phyloP scores from a whole-genome alignment of 2,113 vertebrate species.

The Chaetodon auriga region DNA sequence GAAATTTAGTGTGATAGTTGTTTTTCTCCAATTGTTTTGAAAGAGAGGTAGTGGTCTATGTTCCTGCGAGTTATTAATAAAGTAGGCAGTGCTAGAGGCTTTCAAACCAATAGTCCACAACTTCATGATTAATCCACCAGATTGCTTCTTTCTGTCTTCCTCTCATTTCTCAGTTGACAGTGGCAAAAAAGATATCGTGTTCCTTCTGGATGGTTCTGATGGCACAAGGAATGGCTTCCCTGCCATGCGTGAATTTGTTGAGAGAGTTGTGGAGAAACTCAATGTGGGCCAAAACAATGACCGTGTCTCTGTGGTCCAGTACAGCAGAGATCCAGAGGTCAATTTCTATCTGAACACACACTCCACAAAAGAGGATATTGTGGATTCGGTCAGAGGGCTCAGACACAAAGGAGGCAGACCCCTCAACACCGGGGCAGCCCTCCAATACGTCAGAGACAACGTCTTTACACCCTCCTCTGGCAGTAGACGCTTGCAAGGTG shows the following conservation, averaged over 20 bases:
- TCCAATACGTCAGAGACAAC: conserved; percentile 64
- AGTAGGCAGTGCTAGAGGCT: neutral
- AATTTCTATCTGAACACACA: conserved; percentile 70
- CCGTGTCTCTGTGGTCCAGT: conserved; percentile 70
- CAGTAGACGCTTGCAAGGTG: conserved; percentile 84
- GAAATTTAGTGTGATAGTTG: too few species aligned
- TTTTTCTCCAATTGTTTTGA: too few species aligned
- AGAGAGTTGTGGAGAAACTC: conserved; percentile 63
- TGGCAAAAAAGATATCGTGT: conserved; percentile 89
- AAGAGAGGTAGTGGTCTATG: too few species aligned
- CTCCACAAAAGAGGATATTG: conserved; percentile 36
- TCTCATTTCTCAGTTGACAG: conserved; percentile 36
- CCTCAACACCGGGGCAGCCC: conserved; percentile 69
- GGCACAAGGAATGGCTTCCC: conserved; percentile 65
- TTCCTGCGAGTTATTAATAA: neutral
- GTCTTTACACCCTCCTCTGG: conserved; percentile 86
- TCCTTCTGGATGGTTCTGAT: conserved; percentile 91
- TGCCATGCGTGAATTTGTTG: conserved; percentile 62
- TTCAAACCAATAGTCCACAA: neutral
- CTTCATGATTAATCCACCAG: neutral
- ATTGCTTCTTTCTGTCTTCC: neutral
- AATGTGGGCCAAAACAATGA: conserved; percentile 58
- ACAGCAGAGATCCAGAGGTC: conserved; percentile 65
- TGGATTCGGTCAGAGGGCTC: conserved; percentile 46
- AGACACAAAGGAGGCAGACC: conserved; percentile 68